A percentile compares a stretch with the other conserved stretches of the same genome.
phyloP scores from a whole-genome alignment of 2,888 invertebrate species.

The Drosophila kokeensis region DNA sequence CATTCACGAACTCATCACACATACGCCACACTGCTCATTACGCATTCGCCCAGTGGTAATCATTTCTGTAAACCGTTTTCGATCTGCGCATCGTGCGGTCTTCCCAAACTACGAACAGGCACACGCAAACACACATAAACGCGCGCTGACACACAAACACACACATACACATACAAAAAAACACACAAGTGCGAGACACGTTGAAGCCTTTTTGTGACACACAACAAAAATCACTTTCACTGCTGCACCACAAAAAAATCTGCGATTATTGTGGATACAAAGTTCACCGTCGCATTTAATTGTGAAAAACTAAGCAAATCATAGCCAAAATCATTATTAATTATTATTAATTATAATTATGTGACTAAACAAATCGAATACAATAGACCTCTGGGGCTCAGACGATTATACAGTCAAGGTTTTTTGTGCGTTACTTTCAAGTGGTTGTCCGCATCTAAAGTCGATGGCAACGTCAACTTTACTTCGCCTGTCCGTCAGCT shows the following conservation, averaged over 20 bases:
- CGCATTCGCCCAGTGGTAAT: conserved; percentile 71
- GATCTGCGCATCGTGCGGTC: conserved; percentile 52
- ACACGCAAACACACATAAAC: too few relatives aligned
- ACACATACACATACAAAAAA: background rate
- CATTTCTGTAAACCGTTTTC: conserved; percentile 76
- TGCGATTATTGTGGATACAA: background rate
- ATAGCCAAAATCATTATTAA: background rate
- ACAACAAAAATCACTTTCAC: background rate
- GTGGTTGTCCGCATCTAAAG: conserved; percentile 31
- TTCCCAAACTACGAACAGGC: background rate
- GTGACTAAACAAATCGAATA: background rate
- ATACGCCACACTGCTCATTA: conserved; percentile 72
- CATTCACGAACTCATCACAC: conserved; percentile 39
- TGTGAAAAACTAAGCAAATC: background rate
- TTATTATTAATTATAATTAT: background rate
- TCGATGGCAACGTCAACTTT: conserved; percentile 46
- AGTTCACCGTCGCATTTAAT: background rate
- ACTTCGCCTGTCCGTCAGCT: conserved; percentile 58
- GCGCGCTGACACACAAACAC: background rate
- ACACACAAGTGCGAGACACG: background rate
- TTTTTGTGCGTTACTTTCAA: conserved; percentile 9
- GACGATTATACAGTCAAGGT: background rate
- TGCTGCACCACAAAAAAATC: too few relatives aligned
- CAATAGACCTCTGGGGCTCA: background rate
- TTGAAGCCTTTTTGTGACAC: conserved; percentile 45